Evolutionary conservation across 2,113 vertebrate species (phyloP), one percentile per base, ranked within the genome.

Genomic region (Neolamprologus ventralis): DNA sequence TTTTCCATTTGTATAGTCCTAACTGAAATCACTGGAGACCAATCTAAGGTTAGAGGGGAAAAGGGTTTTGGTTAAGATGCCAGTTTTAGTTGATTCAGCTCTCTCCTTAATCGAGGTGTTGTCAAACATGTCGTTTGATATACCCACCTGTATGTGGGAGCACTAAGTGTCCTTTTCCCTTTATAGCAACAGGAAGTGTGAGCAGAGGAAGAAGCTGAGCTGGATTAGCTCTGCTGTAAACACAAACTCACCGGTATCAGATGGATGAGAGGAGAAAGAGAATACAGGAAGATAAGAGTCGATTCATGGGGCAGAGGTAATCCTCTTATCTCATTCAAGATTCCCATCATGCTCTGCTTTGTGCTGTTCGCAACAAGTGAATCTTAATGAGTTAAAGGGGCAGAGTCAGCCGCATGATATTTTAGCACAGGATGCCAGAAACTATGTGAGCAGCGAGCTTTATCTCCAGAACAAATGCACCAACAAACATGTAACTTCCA

Each of bases 171-270:
- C 14, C 37, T 78, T 75, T 49, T 51, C 1, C 17, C 45, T 55
- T 16, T 16, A n/a, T 60, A 87, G 80, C 40, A 11, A 23, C 73
- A 79, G 57, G 81, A 81, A 86, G 84, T 80, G 57, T 73, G 51
- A 81, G 53, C 16, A 31, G 55, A 60, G 73, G 40, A 80, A 7
- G 54, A 2, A 31, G 63, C 51, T 82, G 45, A 73, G 45, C 60
- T 28, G 81, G 91, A 91, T 90, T 90, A 92, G 47, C 80, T 40
- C 37, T 3, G 31, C 49, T 78, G 90, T 82, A 85, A 93, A 92
- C 91, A 93, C 68, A 93, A 92, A 94, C 91, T 91, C 19, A 7
- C 17, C 63, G 63, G 85, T 85, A 83, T 93, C 90, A 54, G 79
- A 84, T 94, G 85, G 89, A 83, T 57, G 81, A 87, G 78, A 83